Evolutionary conservation across 2,888 invertebrate genomes (phyloP).

Genomic region (Lutraria lutraria): DNA sequence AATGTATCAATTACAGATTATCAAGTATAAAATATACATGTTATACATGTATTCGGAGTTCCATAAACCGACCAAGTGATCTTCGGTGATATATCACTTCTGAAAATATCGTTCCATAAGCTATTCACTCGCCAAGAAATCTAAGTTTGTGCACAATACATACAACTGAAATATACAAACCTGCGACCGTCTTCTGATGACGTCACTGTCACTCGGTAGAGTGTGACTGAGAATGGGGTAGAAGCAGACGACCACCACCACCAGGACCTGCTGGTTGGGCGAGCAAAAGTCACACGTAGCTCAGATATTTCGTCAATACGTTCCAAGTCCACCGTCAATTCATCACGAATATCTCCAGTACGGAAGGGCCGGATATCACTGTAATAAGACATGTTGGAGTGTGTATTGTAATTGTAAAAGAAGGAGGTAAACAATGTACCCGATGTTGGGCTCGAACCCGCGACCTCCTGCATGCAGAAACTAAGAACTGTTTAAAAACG

Average conservation of each 20-base stretch:
- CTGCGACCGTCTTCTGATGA: conserved; percentile 58
- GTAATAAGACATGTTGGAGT: not conserved
- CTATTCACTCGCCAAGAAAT: no score
- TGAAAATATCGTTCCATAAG: no score
- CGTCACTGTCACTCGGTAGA: conserved; percentile 56
- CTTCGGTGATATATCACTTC: no score
- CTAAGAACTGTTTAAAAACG: no score
- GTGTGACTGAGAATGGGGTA: conserved; percentile 25
- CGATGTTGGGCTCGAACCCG: no score
- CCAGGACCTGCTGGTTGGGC: conserved; percentile 25
- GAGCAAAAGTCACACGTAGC: conserved; percentile 54
- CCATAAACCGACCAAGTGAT: no score
- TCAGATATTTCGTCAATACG: conserved; percentile 50
- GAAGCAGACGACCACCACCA: conserved; percentile 56
- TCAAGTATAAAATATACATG: no score
- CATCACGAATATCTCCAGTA: conserved; percentile 45
- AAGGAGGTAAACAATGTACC: no score
- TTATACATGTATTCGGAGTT: no score
- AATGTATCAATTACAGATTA: no score
- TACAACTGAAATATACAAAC: conserved; percentile 23
- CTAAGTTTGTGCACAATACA: no score
- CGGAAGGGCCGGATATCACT: conserved; percentile 48
- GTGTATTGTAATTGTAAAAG: not conserved
- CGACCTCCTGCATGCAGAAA: no score
- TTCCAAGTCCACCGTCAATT: conserved; percentile 54